Conservation (phyloP, 2,888 invertebrate species). For the Pyrocoelia pectoralis region DNA sequence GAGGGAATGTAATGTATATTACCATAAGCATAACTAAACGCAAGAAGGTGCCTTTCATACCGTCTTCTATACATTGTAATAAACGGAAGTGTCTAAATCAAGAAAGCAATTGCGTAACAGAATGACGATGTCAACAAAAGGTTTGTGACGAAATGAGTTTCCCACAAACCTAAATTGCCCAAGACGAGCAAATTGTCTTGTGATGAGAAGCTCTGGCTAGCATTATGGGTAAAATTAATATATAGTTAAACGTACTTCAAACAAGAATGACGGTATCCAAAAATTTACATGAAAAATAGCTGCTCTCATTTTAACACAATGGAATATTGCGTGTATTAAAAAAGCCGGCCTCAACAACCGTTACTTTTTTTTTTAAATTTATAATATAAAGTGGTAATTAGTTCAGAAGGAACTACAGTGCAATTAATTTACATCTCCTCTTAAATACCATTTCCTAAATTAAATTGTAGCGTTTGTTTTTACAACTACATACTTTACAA, state of each 20-base stretch:
- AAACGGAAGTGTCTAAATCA: too few relatives aligned
- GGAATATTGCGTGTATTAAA: neutral
- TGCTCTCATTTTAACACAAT: neutral
- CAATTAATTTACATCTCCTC: constrained; percentile 11
- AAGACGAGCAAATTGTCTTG: neutral
- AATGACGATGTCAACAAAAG: neutral
- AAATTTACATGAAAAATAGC: neutral
- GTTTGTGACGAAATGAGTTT: neutral
- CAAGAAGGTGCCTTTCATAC: too few relatives aligned
- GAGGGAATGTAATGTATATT: too few relatives aligned
- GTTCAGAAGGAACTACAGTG: constrained; percentile 5
- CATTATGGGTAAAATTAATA: neutral
- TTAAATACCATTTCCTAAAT: constrained; percentile 6
- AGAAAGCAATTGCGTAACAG: neutral
- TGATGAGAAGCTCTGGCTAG: neutral
- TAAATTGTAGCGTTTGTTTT: constrained; percentile 11
- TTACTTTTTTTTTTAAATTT: constrained; percentile 3
- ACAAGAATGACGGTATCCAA: neutral
- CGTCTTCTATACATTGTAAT: neutral
- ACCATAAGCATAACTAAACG: too few relatives aligned
- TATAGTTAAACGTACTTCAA: neutral
- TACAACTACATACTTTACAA: constrained; percentile 10
- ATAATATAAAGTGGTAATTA: constrained; percentile 10
- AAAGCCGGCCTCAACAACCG: neutral
- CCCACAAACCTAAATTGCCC: neutral